phyloP scores from a whole-genome alignment of 2,113 vertebrate species.

The Eulemur rufifrons region DNA sequence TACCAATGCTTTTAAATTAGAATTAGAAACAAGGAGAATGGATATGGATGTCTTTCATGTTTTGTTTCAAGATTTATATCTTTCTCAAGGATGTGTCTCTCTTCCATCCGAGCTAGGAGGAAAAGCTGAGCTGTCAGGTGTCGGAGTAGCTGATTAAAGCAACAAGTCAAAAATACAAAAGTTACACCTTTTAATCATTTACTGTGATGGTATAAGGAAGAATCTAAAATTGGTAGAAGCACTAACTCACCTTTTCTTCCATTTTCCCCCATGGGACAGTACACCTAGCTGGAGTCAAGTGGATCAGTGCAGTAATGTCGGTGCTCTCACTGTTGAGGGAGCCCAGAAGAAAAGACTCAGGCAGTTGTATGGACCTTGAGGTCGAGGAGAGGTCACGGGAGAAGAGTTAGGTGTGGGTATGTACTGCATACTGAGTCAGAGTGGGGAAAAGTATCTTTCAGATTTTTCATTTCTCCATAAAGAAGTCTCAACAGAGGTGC shows the following conservation, averaged over 20 bases:
- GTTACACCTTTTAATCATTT: neutral
- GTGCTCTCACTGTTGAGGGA: neutral
- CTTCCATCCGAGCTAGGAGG: neutral
- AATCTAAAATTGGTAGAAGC: neutral
- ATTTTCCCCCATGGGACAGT: neutral
- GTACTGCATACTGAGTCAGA: neutral
- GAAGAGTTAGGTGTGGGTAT: neutral
- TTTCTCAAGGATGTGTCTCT: neutral
- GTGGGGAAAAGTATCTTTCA: neutral
- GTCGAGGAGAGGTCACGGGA: neutral
- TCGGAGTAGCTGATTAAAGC: neutral
- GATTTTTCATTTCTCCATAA: neutral
- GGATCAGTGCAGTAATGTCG: neutral
- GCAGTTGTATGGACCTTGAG: too few species aligned
- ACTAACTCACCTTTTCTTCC: neutral
- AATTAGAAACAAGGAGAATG: neutral
- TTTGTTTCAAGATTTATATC: neutral
- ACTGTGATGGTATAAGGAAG: neutral
- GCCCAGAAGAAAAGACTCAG: neutral
- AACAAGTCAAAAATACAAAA: neutral
- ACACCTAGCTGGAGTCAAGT: neutral
- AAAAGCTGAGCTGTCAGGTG: neutral
- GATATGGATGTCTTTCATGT: neutral
- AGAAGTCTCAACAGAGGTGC: neutral
- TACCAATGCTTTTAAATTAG: neutral